These are phyloP conservation scores for Hiodon alosoides DNA, from an alignment of 2,113 vertebrate genomes.

Conservation along the genomic window DNA sequence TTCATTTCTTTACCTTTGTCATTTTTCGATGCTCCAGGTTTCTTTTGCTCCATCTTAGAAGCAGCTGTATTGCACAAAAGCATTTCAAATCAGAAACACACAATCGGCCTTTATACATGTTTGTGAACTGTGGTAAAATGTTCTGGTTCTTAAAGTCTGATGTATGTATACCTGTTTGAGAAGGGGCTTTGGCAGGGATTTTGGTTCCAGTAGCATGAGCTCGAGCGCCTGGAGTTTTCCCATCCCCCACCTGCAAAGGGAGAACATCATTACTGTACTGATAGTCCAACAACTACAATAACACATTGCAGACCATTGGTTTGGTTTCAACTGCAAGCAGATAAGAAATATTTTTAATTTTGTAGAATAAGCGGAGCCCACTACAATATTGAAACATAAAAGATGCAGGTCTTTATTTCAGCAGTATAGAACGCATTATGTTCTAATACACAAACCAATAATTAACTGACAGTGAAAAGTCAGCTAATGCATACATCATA, in stretches of 20 bases:
- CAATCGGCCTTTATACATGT: not conserved
- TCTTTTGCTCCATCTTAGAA: slow-evolving; percentile 69
- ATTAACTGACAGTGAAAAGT: too few species aligned
- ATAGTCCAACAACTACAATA: too few species aligned
- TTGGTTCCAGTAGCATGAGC: slow-evolving; percentile 69
- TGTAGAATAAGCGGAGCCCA: too few species aligned
- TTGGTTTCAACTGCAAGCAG: too few species aligned
- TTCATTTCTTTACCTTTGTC: slow-evolving; percentile 65
- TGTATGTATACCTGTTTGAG: slow-evolving; percentile 48
- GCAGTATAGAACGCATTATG: too few species aligned
- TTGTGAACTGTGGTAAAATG: not conserved
- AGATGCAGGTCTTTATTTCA: too few species aligned
- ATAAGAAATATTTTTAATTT: too few species aligned
- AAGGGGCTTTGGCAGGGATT: slow-evolving; percentile 73
- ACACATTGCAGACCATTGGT: too few species aligned
- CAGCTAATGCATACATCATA: too few species aligned
- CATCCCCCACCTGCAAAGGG: slow-evolving; percentile 19
- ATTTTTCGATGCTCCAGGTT: slow-evolving; percentile 61
- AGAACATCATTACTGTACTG: not conserved
- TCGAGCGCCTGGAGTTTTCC: slow-evolving; percentile 47
- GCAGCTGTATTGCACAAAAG: slow-evolving; percentile 61
- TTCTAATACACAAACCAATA: too few species aligned
- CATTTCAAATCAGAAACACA: slow-evolving; percentile 12
- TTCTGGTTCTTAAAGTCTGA: too few species aligned
- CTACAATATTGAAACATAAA: too few species aligned